These are phyloP conservation scores for Blennius ocellaris DNA, from an alignment of 2,113 vertebrate species.

Conservation along the genomic window DNA sequence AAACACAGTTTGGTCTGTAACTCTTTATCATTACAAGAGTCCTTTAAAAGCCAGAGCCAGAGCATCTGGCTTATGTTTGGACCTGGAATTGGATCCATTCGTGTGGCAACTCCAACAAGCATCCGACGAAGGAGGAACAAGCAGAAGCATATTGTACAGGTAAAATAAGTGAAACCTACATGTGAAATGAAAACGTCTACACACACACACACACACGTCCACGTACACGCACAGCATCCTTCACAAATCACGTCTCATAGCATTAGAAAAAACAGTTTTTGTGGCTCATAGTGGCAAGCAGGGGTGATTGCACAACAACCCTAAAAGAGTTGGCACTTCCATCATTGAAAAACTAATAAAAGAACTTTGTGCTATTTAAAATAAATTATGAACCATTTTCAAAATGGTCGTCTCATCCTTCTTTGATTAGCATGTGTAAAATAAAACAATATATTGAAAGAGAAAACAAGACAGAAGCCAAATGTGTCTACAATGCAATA, in stretches of 20 bases:
- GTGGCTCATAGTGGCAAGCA: conserved; percentile 79
- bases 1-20: conserved; percentile 48
- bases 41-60: conserved; percentile 48
- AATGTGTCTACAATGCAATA: conserved; percentile 26
- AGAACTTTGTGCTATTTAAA: conserved; percentile 45
- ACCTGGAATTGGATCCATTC: conserved; percentile 52
- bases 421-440: conserved; percentile 40
- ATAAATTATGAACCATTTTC: conserved; percentile 74
- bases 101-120: conserved; percentile 42
- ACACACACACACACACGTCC: background rate
- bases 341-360: conserved; percentile 45
- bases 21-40: conserved; percentile 55
- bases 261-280: conserved; percentile 57
- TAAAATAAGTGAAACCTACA: conserved; percentile 33
- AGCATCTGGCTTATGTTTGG: conserved; percentile 61
- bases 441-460: conserved; percentile 9
- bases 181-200: conserved; percentile 35
- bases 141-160: conserved; percentile 35
- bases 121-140: conserved; percentile 13
- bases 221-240: conserved; percentile 32
- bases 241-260: conserved; percentile 52
- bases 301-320: conserved; percentile 71
- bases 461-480: background rate
- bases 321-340: conserved; percentile 54
- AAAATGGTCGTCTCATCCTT: conserved; percentile 58